A percentile compares a stretch with the other conserved stretches of the same genome.
Evolutionary conservation across 1,140 invertebrate species (phyloP).

Genomic region (Trichonephila clavata): DNA sequence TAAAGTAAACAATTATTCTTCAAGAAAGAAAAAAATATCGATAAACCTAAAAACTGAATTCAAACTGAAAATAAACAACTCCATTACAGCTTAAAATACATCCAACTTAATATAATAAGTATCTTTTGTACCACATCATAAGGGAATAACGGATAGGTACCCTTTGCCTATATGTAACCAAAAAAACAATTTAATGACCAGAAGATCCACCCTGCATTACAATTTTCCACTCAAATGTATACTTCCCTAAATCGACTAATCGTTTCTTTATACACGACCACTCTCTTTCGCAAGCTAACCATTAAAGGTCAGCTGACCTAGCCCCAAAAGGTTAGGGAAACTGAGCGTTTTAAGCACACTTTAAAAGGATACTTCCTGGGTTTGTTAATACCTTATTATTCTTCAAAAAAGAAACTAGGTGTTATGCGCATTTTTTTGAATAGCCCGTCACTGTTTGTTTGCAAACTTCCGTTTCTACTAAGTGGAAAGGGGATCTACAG

Average conservation of each 20-base stretch:
- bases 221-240: slow-evolving; percentile 25
- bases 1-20: too few relatives aligned
- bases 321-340: slow-evolving; percentile 41
- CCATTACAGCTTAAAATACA: too few relatives aligned
- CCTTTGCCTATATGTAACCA: neutral
- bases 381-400: slow-evolving; percentile 32
- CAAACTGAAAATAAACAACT: too few relatives aligned
- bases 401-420: neutral
- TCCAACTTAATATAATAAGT: too few relatives aligned
- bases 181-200: slow-evolving; percentile 12
- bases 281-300: slow-evolving; percentile 50
- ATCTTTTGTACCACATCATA: too few relatives aligned
- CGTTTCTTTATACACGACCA: slow-evolving; percentile 46
- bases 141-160: too few relatives aligned
- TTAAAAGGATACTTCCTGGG: slow-evolving; percentile 34
- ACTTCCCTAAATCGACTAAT: slow-evolving; percentile 42
- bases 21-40: too few relatives aligned
- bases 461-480: too few relatives aligned
- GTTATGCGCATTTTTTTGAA: neutral
- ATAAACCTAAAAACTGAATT: too few relatives aligned
- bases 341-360: slow-evolving; percentile 11
- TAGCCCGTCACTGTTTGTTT: neutral
- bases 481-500: too few relatives aligned
- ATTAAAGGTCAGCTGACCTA: slow-evolving; percentile 64
- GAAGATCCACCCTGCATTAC: slow-evolving; percentile 12